phyloP scores from a whole-genome alignment of 1,140 invertebrate genomes.

The Drosophila sturtevanti region DNA sequence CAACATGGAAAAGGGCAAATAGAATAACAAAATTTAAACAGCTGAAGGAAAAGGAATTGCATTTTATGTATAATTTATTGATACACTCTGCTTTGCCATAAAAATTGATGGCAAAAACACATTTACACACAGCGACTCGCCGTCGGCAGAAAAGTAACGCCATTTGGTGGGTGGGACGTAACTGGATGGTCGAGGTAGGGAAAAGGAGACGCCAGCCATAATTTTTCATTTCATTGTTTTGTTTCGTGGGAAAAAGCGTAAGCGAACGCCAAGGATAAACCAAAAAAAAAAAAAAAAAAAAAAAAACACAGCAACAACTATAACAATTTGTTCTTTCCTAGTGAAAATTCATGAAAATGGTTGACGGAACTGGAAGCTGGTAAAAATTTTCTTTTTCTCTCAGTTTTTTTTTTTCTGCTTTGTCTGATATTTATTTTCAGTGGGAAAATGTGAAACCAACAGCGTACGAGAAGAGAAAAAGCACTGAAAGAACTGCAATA shows the following conservation, averaged over 20 bases:
- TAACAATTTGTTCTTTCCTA: constrained; percentile 44
- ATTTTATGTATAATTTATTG: constrained; percentile 78
- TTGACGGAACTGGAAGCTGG: constrained; percentile 70
- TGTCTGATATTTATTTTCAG: constrained; percentile 74
- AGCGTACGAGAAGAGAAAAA: constrained; percentile 10
- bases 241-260: constrained; percentile 51
- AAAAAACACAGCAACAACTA: constrained; percentile 37
- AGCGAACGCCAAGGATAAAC: constrained; percentile 64
- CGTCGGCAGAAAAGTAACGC: constrained; percentile 26
- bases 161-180: not conserved
- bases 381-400: constrained; percentile 30
- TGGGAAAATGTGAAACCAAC: constrained; percentile 18
- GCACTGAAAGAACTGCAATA: constrained; percentile 63
- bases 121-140: constrained; percentile 52
- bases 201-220: constrained; percentile 44
- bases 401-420: constrained; percentile 12
- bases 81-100: constrained; percentile 76
- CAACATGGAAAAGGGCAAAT: not conserved
- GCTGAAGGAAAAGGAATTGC: constrained; percentile 26
- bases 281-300: constrained; percentile 50
- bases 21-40: not conserved
- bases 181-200: too few species aligned
- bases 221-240: constrained; percentile 81
- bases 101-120: constrained; percentile 79
- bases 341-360: constrained; percentile 59